Evolutionary conservation across 1,140 invertebrate genomes (phyloP), one percentile per base, ranked within the genome.

Genomic region (Asobara japonica): DNA sequence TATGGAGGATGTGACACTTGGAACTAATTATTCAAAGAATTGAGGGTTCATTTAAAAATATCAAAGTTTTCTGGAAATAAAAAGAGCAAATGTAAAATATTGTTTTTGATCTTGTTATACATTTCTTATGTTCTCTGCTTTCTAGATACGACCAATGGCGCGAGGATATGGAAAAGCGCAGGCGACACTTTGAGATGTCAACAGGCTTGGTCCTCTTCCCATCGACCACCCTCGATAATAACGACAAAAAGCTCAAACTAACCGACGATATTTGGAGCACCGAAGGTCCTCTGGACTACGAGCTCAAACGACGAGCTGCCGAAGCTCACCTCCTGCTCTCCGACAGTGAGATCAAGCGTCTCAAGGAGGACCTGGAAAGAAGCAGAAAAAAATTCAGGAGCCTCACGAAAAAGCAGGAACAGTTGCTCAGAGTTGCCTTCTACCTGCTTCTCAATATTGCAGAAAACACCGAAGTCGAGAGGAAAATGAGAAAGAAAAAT

Each of bases 401-500:
- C 70, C 90, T 96, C 71, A 93, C 94, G 20, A 94, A 93, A 80
- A 97, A 97, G 85, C 97, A 99, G 82, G 97, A 99, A 85, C 95
- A 97, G 82, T 87, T 98, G 33, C 84, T 98, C 27, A 89, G 95
- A 88, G 94, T 94, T 65, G 92, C 93, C 11, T 97, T 97, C 86
- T 97, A 98, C 86, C 89, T 99, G 74, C 87, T 99, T 51, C 86
- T 98, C 20, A 98, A 99, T 85, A 93, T 99, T 80, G 94, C 97
- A 5, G 97, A 99, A 86, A 97, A 99, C 88, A 90, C 94, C 13
- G 95, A 92, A 85, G 92, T 98, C 7, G 97, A 99, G 88, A 93
- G 97, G 85, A 99, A 99, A 90, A 99, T 99, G 95, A 91, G 95
- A 5, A 96, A 96, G 74, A 95, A 97, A 83, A 96, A 96, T 76